Base-by-base conservation (phyloP, 2,888 invertebrate species). In the Seladonia tumulorum region DNA sequence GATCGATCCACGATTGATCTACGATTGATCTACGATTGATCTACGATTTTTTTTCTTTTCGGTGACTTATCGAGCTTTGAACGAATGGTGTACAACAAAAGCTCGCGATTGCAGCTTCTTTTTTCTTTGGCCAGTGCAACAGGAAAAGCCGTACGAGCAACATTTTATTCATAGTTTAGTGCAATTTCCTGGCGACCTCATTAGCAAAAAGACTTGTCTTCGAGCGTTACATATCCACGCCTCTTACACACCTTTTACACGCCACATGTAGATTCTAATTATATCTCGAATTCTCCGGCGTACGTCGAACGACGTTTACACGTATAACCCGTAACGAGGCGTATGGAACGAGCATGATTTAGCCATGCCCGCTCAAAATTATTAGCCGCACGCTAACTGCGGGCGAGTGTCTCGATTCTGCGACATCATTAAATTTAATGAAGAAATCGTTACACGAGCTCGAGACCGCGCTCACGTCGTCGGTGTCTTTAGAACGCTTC, bases 371-470 rank as follows among this genome's bases (percentile, higher is more conserved):
- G n/a, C 29, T 14, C 18, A 75, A 63, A 77, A 82, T 73, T 76
- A 39, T 76, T 68, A 63, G 60, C 60, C 45, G 49, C 47, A 47
- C 53, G 68, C 49, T 39, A 68, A 39, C 45, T 35, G n/a, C 8
- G 5, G 49, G 76, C 74, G 71, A 39, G 70, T 42, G 66, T 53
- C 70, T 78, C 77, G 39, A 25, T 76, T 74, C 77, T 78, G 84
- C 83, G 71, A 70, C 83, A 25, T 84, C 83, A 83, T 78, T 84
- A 78, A 83, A 78, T 74, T 84, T 84, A 84, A 84, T 84, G 77
- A 84, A 84, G 74, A 83, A 83, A 83, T 82, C 83, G 73, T 76
- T 82, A 76, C 81, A 82, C 76, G 81, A 25, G 39, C 12, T 29
- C 16, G 22, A 8, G 53, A 22, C 18, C 53, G 53, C 7, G 53